phyloP scores from a whole-genome alignment of 2,888 invertebrate genomes.

The Dyspetes luteomarginatus region DNA sequence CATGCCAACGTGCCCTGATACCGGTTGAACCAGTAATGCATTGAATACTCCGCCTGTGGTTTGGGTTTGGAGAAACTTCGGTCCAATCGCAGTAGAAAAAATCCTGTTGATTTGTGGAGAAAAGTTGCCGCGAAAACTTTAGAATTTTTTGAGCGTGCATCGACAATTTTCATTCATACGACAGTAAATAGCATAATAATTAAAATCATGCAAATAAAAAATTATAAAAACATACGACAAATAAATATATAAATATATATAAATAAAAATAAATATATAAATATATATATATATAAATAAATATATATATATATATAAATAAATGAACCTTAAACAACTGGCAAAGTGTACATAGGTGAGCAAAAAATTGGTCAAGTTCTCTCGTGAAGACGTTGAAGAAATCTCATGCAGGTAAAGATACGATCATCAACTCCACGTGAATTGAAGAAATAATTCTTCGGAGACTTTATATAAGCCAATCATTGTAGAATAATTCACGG shows the following conservation, averaged over 20 bases:
- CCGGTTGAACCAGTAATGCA: constrained; percentile 65
- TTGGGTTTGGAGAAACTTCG: constrained; percentile 40
- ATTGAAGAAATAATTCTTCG: neutral
- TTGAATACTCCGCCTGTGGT: constrained; percentile 51
- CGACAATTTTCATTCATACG: too few species aligned
- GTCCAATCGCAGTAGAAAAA: constrained; percentile 15
- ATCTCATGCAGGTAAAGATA: constrained; percentile 48
- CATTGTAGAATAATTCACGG: neutral
- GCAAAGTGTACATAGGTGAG: neutral
- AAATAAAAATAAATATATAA: too few species aligned
- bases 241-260: too few species aligned
- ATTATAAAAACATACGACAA: too few species aligned
- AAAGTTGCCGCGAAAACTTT: neutral
- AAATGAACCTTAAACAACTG: constrained; percentile 1
- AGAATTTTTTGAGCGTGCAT: constrained; percentile 8
- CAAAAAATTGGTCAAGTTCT: constrained; percentile 14
- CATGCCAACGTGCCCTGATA: constrained; percentile 45
- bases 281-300: too few species aligned
- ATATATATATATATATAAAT: too few species aligned
- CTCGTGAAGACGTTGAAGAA: constrained; percentile 34
- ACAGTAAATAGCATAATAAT: too few species aligned
- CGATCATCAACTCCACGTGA: too few species aligned
- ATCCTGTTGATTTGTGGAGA: constrained; percentile 24
- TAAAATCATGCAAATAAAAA: too few species aligned
- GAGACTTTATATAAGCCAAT: neutral